These are phyloP conservation scores for Triplophysa rosa DNA, from an alignment of 2,113 vertebrate species.

Conservation along the genomic window DNA sequence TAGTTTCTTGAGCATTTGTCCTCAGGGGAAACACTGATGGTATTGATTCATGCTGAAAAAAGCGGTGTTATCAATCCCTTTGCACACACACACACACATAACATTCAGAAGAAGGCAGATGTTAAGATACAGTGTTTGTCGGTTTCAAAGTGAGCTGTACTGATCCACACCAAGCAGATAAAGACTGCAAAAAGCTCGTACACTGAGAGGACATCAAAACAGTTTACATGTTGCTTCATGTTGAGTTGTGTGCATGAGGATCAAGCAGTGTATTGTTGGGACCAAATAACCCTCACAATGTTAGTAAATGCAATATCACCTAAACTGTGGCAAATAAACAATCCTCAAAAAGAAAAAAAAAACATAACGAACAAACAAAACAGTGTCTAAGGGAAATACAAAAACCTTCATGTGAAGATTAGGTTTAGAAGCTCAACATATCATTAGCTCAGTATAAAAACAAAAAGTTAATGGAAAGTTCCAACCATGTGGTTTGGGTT, in stretches of 20 bases:
- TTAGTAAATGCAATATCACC: too few relatives aligned
- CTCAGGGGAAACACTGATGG: background rate
- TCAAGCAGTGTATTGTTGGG: conserved; percentile 15
- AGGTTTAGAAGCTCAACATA: too few relatives aligned
- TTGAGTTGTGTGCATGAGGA: conserved; percentile 20
- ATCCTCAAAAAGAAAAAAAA: too few relatives aligned
- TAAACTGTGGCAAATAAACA: too few relatives aligned
- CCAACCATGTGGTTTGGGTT: too few relatives aligned
- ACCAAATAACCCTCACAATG: background rate
- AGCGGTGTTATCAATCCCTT: background rate
- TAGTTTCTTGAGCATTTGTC: background rate
- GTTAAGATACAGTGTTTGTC: conserved; percentile 10
- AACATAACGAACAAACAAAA: too few relatives aligned
- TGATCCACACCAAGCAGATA: conserved; percentile 5
- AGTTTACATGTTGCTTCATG: conserved; percentile 46
- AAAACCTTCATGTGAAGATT: too few relatives aligned
- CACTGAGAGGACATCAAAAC: conserved; percentile 30
- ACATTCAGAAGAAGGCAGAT: background rate
- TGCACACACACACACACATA: background rate
- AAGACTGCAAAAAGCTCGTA: conserved; percentile 33
- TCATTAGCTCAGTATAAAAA: too few relatives aligned
- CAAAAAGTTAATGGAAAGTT: background rate
- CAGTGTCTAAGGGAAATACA: too few relatives aligned
- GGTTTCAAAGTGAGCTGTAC: background rate
- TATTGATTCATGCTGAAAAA: background rate